phyloP scores from a whole-genome alignment of 2,113 vertebrate genomes.

The Gobius niger region DNA sequence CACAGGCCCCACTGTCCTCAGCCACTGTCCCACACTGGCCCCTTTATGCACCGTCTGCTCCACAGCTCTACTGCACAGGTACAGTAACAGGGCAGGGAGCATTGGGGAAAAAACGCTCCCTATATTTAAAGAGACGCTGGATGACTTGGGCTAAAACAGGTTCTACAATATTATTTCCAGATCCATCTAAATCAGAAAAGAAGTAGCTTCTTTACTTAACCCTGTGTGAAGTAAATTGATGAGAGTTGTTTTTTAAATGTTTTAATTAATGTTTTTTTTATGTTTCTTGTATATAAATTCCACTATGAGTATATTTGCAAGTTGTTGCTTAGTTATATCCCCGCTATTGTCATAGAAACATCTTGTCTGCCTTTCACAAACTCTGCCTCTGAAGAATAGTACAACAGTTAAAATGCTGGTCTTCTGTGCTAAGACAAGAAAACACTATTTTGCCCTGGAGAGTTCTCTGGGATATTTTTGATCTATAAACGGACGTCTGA shows the following conservation, averaged over 20 bases:
- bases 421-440: constrained; percentile 42
- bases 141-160: constrained; percentile 13
- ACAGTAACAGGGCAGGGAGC: constrained; percentile 9
- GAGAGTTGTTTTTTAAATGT: too few relatives aligned
- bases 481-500: constrained; percentile 45
- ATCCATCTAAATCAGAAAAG: constrained; percentile 17
- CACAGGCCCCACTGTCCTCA: constrained; percentile 58
- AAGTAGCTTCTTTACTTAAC: background rate
- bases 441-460: constrained; percentile 18
- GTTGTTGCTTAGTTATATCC: background rate
- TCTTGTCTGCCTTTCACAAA: constrained; percentile 14
- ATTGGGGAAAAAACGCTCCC: too few relatives aligned
- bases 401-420: constrained; percentile 42
- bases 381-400: constrained; percentile 23
- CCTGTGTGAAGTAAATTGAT: too few relatives aligned
- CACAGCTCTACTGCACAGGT: constrained; percentile 64
- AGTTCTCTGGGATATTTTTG: constrained; percentile 20
- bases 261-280: too few relatives aligned
- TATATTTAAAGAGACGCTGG: too few relatives aligned
- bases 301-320: background rate
- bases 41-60: constrained; percentile 63
- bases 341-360: constrained; percentile 12
- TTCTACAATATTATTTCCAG: background rate
- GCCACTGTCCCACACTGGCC: constrained; percentile 60
- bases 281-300: background rate